Percentiles rank a stretch among this genome's conserved stretches.
These are phyloP conservation scores for Mastomys natalensis DNA, from an alignment of 2,113 vertebrate genomes.

Conservation along the genomic window DNA sequence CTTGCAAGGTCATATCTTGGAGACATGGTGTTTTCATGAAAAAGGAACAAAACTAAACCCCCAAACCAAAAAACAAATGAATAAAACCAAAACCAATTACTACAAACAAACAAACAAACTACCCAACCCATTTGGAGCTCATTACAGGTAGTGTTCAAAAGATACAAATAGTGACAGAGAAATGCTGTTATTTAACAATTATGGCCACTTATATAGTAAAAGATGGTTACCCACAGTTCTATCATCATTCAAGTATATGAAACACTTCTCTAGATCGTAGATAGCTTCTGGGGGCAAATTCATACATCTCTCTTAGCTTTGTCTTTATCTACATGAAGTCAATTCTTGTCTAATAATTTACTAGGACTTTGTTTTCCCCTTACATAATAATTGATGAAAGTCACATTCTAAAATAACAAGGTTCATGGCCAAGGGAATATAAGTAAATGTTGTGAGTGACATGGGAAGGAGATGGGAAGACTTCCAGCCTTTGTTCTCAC, in stretches of 20 bases:
- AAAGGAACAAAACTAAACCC: background rate
- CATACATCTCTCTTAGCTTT: background rate
- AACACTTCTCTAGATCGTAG: background rate
- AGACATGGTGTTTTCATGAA: conserved; percentile 15
- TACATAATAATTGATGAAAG: conserved; percentile 47
- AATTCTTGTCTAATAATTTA: background rate
- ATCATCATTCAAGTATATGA: background rate
- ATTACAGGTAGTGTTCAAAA: conserved; percentile 12
- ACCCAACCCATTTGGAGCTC: background rate
- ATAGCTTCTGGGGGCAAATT: background rate
- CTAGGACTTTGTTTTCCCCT: conserved; percentile 16
- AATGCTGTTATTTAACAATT: conserved; percentile 22
- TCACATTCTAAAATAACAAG: conserved; percentile 48
- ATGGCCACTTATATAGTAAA: conserved; percentile 12
- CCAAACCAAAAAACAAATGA: background rate
- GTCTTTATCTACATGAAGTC: background rate
- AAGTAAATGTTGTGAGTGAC: conserved; percentile 12
- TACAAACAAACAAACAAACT: background rate
- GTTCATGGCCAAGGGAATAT: background rate
- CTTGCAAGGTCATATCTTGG: conserved; percentile 22
- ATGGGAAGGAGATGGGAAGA: background rate
- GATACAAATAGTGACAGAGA: conserved; percentile 27
- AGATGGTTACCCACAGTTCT: background rate
- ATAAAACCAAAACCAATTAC: too few relatives aligned
- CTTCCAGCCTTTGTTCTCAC: background rate